A percentile compares a stretch with the other conserved stretches of the same genome.
Evolutionary conservation across 1,140 invertebrate species (phyloP).

Genomic region (Drosophila nikananu): DNA sequence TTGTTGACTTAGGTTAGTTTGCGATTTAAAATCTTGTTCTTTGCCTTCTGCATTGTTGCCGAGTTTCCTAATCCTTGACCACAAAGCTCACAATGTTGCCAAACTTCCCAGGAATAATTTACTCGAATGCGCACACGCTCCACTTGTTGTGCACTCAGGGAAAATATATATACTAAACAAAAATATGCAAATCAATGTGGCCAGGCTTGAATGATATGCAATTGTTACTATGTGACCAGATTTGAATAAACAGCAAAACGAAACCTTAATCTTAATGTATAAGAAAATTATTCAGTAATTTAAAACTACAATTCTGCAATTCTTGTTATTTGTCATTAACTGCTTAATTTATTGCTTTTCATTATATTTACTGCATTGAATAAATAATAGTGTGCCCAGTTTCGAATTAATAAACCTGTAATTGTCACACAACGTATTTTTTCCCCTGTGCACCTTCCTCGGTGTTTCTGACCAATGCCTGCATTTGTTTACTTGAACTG

Average conservation of each 20-base stretch:
- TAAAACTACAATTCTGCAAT: neutral
- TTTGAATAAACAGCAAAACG: neutral
- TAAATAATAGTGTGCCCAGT: neutral
- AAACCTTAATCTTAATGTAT: neutral
- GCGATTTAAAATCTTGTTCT: neutral
- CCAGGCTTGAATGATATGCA: neutral
- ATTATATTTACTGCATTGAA: neutral
- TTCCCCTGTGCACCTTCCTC: neutral
- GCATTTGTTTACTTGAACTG: constrained; percentile 30
- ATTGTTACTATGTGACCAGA: neutral
- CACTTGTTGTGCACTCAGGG: neutral
- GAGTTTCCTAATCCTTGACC: constrained; percentile 8
- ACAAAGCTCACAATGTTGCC: constrained; percentile 1
- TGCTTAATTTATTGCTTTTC: neutral
- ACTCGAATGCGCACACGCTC: neutral
- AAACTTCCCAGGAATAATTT: constrained; percentile 6
- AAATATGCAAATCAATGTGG: neutral
- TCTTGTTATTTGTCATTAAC: neutral
- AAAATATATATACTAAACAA: neutral
- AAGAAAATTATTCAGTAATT: too few species aligned
- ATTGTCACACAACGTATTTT: neutral
- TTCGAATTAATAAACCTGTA: neutral
- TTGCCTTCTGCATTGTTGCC: neutral
- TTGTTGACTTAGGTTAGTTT: neutral
- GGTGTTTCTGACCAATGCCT: constrained; percentile 7